Conservation (phyloP, 1,140 invertebrate genomes). For the Apolygus lucorum region DNA sequence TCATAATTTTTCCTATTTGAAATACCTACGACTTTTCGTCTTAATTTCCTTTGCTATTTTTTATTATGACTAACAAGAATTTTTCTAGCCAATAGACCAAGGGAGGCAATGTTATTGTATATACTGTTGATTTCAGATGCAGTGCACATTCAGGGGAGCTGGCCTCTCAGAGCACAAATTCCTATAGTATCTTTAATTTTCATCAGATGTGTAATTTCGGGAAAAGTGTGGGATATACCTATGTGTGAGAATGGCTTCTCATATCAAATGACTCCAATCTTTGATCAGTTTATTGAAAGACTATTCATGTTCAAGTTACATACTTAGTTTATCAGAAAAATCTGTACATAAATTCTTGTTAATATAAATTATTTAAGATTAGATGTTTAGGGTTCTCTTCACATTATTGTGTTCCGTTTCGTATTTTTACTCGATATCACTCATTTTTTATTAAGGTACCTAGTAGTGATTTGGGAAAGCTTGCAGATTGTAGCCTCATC, state of each 20-base stretch:
- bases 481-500: no score
- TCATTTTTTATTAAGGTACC: no score
- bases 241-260: background rate
- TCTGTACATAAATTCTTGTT: background rate
- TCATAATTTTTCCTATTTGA: no score
- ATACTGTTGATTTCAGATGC: conserved; percentile 30
- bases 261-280: background rate
- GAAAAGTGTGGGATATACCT: background rate
- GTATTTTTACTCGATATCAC: background rate
- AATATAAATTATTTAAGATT: background rate
- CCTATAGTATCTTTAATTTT: conserved; percentile 18
- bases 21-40: no score
- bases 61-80: no score
- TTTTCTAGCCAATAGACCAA: no score
- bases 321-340: background rate
- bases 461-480: no score
- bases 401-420: background rate
- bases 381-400: background rate
- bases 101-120: conserved; percentile 26
- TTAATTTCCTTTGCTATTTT: no score
- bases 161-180: conserved; percentile 30
- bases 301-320: background rate
- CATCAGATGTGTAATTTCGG: background rate
- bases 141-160: conserved; percentile 30
- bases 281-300: background rate